A percentile compares a stretch with the other conserved stretches of the same genome.
These are phyloP conservation scores for Zaprionus gabonicus DNA, from an alignment of 1,140 invertebrate species.

Conservation along the genomic window DNA sequence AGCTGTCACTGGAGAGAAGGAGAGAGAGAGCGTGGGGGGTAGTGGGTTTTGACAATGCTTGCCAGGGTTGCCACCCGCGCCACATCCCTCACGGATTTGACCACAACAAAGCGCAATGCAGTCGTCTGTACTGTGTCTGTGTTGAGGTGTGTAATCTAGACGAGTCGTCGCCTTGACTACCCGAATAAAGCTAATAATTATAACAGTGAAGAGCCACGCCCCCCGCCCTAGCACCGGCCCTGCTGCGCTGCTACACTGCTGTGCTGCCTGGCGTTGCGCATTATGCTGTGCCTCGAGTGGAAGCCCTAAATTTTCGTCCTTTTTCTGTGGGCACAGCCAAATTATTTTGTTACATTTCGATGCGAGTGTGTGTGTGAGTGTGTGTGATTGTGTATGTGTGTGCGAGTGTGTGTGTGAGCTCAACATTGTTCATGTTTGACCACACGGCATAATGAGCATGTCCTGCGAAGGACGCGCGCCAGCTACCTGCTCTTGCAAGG, in stretches of 20 bases:
- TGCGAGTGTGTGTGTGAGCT: constrained; percentile 6
- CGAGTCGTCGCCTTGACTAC: constrained; percentile 46
- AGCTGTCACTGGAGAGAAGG: not conserved
- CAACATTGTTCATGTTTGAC: constrained; percentile 67
- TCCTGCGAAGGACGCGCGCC: constrained; percentile 31
- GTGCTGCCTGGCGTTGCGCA: constrained; percentile 61
- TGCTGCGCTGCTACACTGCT: not conserved
- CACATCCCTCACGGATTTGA: not conserved
- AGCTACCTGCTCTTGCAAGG: constrained; percentile 8
- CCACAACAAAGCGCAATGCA: constrained; percentile 58
- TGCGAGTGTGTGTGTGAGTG: constrained; percentile 4
- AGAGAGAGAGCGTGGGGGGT: not conserved
- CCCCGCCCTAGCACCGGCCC: not conserved
- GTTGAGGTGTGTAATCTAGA: constrained; percentile 34
- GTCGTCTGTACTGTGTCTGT: not conserved
- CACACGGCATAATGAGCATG: constrained; percentile 69
- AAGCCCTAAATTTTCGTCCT: constrained; percentile 64
- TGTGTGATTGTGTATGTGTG: too few species aligned
- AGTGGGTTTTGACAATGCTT: not conserved
- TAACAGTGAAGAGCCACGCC: constrained; percentile 21
- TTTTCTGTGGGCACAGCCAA: constrained; percentile 22
- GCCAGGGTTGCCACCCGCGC: not conserved
- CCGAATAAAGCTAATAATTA: constrained; percentile 63
- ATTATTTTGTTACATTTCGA: constrained; percentile 56
- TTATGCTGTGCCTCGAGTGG: constrained; percentile 42